Conservation (phyloP, 2,888 invertebrate genomes). For the Pterostichus niger region DNA sequence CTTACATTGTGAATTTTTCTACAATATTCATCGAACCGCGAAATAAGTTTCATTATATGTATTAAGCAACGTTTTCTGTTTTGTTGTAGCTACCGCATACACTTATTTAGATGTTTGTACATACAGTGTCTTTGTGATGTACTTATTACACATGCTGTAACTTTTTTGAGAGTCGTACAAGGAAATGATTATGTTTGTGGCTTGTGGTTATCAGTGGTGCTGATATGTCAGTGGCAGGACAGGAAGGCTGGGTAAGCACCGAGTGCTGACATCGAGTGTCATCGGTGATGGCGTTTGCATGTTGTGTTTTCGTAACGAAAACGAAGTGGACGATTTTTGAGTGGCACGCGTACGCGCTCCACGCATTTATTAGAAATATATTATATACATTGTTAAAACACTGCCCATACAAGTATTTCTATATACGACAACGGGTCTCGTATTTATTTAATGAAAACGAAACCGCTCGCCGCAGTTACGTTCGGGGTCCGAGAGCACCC, state of each 20-base stretch:
- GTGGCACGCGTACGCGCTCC: constrained; percentile 31
- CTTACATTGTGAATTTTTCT: constrained; percentile 37
- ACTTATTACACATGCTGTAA: constrained; percentile 15
- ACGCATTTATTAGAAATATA: constrained; percentile 66
- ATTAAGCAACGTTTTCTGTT: constrained; percentile 4
- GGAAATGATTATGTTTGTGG: neutral
- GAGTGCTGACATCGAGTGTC: neutral
- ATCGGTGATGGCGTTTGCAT: neutral
- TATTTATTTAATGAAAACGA: constrained; percentile 57
- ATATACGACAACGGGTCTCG: constrained; percentile 65
- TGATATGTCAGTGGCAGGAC: constrained; percentile 25
- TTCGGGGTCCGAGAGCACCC: constrained; percentile 55
- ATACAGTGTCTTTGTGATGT: constrained; percentile 42
- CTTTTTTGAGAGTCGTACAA: constrained; percentile 6
- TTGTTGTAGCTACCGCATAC: constrained; percentile 8
- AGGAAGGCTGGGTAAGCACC: neutral
- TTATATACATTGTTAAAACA: constrained; percentile 67
- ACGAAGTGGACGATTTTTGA: neutral
- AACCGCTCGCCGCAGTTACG: constrained; percentile 62
- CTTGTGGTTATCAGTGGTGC: neutral
- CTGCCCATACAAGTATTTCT: constrained; percentile 66
- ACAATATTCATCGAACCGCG: constrained; percentile 20
- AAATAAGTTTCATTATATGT: constrained; percentile 17
- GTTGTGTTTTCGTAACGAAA: constrained; percentile 7
- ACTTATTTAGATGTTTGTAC: constrained; percentile 39